A percentile compares a stretch with the other conserved stretches of the same genome.
Evolutionary conservation across 2,888 invertebrate genomes (phyloP).

Genomic region (Phlogophora meticulosa): DNA sequence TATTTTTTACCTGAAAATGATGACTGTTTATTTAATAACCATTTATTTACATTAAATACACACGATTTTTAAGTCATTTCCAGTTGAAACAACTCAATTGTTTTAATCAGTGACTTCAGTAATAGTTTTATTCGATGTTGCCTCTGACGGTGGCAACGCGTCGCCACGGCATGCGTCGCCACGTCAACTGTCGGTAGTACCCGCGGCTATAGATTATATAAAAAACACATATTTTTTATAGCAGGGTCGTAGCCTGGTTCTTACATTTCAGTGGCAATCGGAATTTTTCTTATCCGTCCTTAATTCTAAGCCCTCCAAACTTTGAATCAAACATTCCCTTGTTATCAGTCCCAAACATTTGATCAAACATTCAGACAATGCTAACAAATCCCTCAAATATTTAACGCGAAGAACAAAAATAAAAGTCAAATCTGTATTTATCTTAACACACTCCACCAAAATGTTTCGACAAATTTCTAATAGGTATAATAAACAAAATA

Average conservation of each 20-base stretch:
- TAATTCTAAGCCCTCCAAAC: conserved; percentile 34
- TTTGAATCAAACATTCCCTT: conserved; percentile 59
- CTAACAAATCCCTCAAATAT: conserved; percentile 83
- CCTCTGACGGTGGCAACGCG: no score
- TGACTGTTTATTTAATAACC: no score
- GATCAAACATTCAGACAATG: conserved; percentile 77
- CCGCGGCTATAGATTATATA: no score
- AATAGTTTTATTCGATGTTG: no score
- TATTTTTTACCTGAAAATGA: no score
- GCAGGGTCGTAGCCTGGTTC: not conserved
- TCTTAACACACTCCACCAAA: conserved; percentile 85
- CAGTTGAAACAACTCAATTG: no score
- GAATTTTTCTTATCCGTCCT: conserved; percentile 26
- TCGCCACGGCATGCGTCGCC: no score
- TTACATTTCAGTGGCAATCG: conserved; percentile 29
- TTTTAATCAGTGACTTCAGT: no score
- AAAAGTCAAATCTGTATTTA: conserved; percentile 80
- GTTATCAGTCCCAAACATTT: conserved; percentile 75
- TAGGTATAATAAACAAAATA: conserved; percentile 89
- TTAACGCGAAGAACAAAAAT: conserved; percentile 76
- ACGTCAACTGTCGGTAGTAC: no score
- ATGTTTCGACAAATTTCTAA: conserved; percentile 90
- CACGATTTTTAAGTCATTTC: no score
- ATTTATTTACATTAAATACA: no score
- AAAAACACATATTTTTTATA: not conserved